Evolutionary conservation across 2,113 vertebrate species (phyloP), one percentile per base, ranked within the genome.

Genomic region (Merops nubicus): DNA sequence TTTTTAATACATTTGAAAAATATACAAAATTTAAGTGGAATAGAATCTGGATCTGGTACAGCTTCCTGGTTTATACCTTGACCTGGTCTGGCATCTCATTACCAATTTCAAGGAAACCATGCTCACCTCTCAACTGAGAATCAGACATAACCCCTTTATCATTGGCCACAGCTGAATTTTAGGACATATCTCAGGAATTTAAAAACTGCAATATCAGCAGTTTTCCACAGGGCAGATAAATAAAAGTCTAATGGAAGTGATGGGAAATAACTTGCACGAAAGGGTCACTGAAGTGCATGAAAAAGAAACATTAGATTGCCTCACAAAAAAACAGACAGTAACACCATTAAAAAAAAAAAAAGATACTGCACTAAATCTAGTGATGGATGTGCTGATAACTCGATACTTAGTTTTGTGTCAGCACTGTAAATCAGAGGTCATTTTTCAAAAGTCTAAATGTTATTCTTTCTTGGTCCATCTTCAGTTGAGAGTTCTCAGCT

Each of bases 391-490:
- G 42, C 78, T 90, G 91, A 59, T 93, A 96, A 86, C 59, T 86
- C 88, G 85, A 56, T 83, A 51, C 82, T 96, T 70, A 23, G 63
- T 45, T 93, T 91, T 85, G 63, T 96, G 88, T 70, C 90, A 95
- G 59, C 79, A 64, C 82, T 67, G 94, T 94, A 94, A 94, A 96
- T 91, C 93, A 95, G 73, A 91, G 26, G 34, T 38, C 38, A 83
- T 91, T 85, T 88, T 77, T 97, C 89, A 88, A 38, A 92, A 90
- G 70, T 80, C 91, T 74, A 29, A 91, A 84, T 59, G 91, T 96
- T 96, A 73, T 83, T 93, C 65, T 92, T 96, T 88, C 90, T 90
- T 77, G 81, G 91, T 91, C 78, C 88, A 80, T 88, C 94, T 94
- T 96, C 82, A 86, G 67, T 67, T 70, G 54, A 70, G 54, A 34